Evolutionary conservation across 2,113 vertebrate genomes (phyloP).

Genomic region (Paracanthobrama guichenoti): DNA sequence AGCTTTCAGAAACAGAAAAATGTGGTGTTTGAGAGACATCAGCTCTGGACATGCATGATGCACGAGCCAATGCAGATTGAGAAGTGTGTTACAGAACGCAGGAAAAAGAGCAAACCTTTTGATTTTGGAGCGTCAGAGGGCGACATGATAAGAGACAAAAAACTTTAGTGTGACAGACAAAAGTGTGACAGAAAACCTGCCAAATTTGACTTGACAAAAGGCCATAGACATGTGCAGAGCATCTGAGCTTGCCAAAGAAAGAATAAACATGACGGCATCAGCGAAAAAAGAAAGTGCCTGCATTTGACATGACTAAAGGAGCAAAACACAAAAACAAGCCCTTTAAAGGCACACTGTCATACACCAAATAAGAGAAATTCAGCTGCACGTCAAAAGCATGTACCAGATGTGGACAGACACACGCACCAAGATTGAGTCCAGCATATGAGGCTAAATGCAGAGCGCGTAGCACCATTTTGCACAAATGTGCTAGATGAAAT

Average conservation of each 20-base stretch:
- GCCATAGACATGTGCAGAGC: constrained; percentile 18
- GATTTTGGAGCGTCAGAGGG: neutral
- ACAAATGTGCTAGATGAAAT: too few relatives aligned
- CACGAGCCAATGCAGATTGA: neutral
- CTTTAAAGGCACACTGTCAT: neutral
- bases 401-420: neutral
- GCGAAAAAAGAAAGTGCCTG: neutral
- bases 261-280: neutral
- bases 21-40: constrained; percentile 11
- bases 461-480: neutral
- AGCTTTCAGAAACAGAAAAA: neutral
- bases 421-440: neutral
- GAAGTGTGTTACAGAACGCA: constrained; percentile 23
- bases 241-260: neutral
- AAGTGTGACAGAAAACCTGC: neutral
- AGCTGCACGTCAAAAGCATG: neutral
- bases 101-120: neutral
- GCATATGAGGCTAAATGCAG: neutral
- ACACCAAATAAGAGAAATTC: neutral
- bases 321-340: neutral
- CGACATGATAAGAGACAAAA: constrained; percentile 14
- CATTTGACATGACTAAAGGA: neutral
- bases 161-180: neutral
- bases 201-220: neutral
- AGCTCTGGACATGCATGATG: neutral